Evolutionary conservation across 2,797 vertebrate genomes (phyloP).

Genomic region (Chiloscyllium punctatum): DNA sequence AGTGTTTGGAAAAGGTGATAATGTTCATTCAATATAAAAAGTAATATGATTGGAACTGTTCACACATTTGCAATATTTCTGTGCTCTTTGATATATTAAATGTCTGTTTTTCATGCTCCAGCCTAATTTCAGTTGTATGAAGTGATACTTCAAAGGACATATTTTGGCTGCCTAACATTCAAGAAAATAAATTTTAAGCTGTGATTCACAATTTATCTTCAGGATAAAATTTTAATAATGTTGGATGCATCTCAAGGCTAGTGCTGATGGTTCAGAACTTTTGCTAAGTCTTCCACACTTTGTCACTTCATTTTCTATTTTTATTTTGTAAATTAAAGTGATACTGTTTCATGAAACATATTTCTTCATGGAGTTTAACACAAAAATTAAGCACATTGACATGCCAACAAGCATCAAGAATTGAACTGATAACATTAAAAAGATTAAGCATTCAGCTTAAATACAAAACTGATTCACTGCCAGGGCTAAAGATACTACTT

Average conservation of each 20-base stretch:
- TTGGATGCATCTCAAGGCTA: neutral
- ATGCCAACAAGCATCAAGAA: neutral
- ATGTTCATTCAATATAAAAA: neutral
- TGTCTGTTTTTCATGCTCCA: slow-evolving; percentile 2
- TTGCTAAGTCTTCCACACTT: neutral
- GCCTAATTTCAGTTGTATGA: neutral
- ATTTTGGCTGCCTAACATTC: neutral
- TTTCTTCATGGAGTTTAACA: neutral
- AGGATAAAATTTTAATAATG: slow-evolving; percentile 9
- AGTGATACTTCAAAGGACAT: neutral
- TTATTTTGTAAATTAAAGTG: neutral
- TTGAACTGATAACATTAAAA: neutral
- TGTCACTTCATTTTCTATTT: neutral
- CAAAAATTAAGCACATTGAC: neutral
- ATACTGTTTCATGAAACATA: neutral
- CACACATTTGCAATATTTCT: neutral
- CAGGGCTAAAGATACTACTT: neutral
- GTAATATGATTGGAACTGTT: neutral
- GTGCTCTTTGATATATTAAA: neutral
- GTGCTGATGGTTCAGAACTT: neutral
- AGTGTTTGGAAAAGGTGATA: neutral
- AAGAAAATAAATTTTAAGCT: slow-evolving; percentile 11
- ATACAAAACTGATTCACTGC: neutral
- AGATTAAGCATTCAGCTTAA: neutral
- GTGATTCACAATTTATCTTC: neutral